Conservation (phyloP, 92 coral and sea anemone species). For the Micromussa lordhowensis region DNA sequence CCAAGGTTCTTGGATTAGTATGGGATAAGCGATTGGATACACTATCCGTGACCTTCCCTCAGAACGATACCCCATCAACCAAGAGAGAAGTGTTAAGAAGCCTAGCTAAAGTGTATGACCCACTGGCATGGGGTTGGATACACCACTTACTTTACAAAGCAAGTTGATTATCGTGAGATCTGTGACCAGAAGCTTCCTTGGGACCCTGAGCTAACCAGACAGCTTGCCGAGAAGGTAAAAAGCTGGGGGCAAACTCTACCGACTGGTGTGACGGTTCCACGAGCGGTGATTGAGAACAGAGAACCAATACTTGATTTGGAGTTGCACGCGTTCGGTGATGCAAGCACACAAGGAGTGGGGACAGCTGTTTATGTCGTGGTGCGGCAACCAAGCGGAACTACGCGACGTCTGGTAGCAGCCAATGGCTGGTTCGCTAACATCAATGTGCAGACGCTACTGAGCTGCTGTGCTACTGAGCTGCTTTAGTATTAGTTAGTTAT, state of each 20-base stretch:
- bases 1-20: neutral
- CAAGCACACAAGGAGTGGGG: conserved; percentile 5
- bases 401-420: conserved; percentile 36
- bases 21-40: conserved; percentile 18
- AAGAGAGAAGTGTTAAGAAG: conserved; percentile 18
- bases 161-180: conserved; percentile 45
- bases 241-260: conserved; percentile 47
- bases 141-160: conserved; percentile 33
- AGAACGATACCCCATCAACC: conserved; percentile 15
- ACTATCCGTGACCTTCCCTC: conserved; percentile 9
- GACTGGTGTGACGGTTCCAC: conserved; percentile 23
- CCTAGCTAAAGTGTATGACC: conserved; percentile 41
- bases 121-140: conserved; percentile 18
- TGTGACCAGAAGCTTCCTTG: conserved; percentile 46
- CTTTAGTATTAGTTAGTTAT: too few relatives aligned
- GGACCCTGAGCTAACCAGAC: conserved; percentile 34
- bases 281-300: conserved; percentile 13
- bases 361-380: conserved; percentile 14
- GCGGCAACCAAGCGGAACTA: neutral
- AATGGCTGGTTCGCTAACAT: conserved; percentile 34
- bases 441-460: too few relatives aligned
- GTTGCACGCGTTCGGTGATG: conserved; percentile 13
- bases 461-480: too few relatives aligned
- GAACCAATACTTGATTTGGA: conserved; percentile 1
- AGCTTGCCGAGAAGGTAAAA: neutral